Conservation (phyloP, 2,797 vertebrate genomes). For the Sebastes variabilis region DNA sequence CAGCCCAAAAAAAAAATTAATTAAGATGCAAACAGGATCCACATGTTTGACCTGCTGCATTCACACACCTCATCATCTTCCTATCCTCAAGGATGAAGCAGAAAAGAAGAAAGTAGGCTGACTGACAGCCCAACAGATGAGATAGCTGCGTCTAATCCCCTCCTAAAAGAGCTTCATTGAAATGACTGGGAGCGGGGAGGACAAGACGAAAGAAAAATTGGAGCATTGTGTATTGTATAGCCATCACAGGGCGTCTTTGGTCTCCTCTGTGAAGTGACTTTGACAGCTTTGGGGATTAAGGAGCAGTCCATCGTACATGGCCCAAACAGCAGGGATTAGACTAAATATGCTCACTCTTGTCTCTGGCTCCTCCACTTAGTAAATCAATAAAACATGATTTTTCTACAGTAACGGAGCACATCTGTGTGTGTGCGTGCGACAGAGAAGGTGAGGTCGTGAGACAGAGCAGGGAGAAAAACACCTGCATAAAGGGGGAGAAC, state of each 20-base stretch:
- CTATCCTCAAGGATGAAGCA: constrained; percentile 14
- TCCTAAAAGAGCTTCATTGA: constrained; percentile 68
- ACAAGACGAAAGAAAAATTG: constrained; percentile 61
- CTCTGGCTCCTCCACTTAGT: constrained; percentile 54
- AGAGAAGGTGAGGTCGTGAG: constrained; percentile 6
- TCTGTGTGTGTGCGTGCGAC: not conserved
- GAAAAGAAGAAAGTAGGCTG: constrained; percentile 50
- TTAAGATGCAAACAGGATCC: constrained; percentile 14
- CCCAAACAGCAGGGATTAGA: constrained; percentile 72
- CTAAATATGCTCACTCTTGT: constrained; percentile 62
- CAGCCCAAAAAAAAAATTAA: not conserved
- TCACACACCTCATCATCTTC: constrained; percentile 42
- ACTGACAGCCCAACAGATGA: constrained; percentile 78
- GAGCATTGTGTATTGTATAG: constrained; percentile 71
- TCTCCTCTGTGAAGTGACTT: constrained; percentile 67
- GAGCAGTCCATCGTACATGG: constrained; percentile 59
- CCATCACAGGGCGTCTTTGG: constrained; percentile 59
- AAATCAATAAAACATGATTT: constrained; percentile 72
- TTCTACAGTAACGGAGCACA: constrained; percentile 15
- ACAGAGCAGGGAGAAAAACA: constrained; percentile 26
- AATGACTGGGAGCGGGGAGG: constrained; percentile 55
- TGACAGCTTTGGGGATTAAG: constrained; percentile 79
- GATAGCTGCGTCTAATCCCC: constrained; percentile 75
- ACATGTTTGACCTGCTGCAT: constrained; percentile 51
- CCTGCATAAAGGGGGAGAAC: constrained; percentile 17